Evolutionary conservation across 2,113 vertebrate species (phyloP).

Genomic region (Pelmatolapia mariae): DNA sequence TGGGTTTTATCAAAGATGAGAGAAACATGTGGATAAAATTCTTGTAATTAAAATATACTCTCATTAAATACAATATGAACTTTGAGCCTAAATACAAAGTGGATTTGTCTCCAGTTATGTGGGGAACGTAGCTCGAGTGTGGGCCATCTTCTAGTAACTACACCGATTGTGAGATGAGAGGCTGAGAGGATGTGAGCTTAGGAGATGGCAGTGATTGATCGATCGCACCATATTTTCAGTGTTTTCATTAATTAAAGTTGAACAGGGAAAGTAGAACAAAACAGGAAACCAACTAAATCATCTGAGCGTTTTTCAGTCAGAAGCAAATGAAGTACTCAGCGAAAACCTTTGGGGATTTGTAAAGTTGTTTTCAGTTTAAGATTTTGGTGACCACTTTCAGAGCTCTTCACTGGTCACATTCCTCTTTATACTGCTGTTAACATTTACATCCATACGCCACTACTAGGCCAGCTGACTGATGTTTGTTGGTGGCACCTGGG

Average conservation of each 20-base stretch:
- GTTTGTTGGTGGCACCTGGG: neutral
- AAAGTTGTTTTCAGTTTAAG: neutral
- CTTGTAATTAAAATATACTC: neutral
- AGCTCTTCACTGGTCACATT: neutral
- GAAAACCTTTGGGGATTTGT: neutral
- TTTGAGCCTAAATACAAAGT: neutral
- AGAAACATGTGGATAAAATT: neutral
- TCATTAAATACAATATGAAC: neutral
- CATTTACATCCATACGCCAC: neutral
- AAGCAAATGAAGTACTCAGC: neutral
- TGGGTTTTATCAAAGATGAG: neutral
- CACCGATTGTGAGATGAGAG: neutral
- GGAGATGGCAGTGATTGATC: neutral
- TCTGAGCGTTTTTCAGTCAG: neutral
- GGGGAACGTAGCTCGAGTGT: rapidly evolving
- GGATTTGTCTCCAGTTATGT: neutral
- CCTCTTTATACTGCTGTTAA: neutral
- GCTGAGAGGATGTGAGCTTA: neutral
- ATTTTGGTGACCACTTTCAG: neutral
- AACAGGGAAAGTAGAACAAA: neutral
- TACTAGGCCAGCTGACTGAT: neutral
- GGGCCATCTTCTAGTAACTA: neutral
- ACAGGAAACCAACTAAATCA: neutral
- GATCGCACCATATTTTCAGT: neutral
- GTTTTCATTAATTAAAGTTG: neutral